A percentile compares a stretch with the other conserved stretches of the same genome.
Conservation (phyloP, 2,113 vertebrate genomes). For the Cariama cristata region DNA sequence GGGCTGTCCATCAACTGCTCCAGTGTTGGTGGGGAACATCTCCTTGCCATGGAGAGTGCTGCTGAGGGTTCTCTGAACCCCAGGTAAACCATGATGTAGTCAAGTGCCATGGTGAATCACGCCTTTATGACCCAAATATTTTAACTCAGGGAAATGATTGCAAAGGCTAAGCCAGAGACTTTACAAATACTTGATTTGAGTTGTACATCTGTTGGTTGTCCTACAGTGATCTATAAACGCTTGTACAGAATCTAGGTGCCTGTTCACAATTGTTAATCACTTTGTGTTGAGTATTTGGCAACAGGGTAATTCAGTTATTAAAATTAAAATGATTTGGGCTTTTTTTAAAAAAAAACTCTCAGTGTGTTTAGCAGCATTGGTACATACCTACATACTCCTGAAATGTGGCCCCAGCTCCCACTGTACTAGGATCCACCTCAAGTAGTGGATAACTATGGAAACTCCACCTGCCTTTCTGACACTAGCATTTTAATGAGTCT, state of each 20-base stretch:
- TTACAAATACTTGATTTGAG: not conserved
- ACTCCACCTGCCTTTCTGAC: not conserved
- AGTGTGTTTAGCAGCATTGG: not conserved
- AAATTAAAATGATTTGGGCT: not conserved
- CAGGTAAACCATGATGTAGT: not conserved
- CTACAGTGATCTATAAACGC: accelerated
- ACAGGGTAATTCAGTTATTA: not conserved
- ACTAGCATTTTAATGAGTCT: not conserved
- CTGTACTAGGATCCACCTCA: not conserved
- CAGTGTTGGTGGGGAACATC: not conserved
- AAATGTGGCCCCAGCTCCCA: not conserved
- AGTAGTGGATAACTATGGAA: not conserved
- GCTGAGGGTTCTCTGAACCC: not conserved
- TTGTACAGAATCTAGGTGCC: not conserved
- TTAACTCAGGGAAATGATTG: not conserved
- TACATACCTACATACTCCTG: not conserved
- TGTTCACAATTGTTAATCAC: not conserved
- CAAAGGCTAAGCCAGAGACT: not conserved
- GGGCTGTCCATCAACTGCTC: not conserved
- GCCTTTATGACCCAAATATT: not conserved
- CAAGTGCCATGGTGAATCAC: not conserved
- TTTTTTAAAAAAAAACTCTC: not conserved
- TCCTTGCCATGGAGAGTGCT: not conserved
- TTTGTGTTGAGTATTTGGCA: not conserved
- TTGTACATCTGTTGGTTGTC: not conserved